These are phyloP conservation scores for Venustaconcha ellipsiformis DNA, from an alignment of 1,140 invertebrate species.

Conservation along the genomic window DNA sequence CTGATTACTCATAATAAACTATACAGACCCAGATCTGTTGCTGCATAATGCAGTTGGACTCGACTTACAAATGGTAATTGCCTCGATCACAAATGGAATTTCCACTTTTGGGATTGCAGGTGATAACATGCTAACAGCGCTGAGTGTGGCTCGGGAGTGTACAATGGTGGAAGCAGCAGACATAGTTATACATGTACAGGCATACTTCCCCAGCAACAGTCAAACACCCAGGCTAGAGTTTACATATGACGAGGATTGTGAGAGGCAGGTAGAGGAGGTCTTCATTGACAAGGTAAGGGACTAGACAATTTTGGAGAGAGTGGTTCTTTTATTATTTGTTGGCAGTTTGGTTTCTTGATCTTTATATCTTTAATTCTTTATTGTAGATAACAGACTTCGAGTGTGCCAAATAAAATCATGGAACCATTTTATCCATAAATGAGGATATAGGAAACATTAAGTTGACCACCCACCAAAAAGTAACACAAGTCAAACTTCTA, in stretches of 20 bases:
- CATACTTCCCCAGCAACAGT: constrained; percentile 45
- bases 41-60: too few species aligned
- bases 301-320: not conserved
- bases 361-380: not conserved
- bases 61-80: too few species aligned
- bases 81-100: too few species aligned
- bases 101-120: constrained; percentile 42
- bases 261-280: constrained; percentile 32
- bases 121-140: constrained; percentile 96
- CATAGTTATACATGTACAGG: constrained; percentile 79
- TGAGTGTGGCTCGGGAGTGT: constrained; percentile 96
- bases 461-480: too few species aligned
- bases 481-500: too few species aligned
- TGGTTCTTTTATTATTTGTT: not conserved
- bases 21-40: too few species aligned
- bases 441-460: not conserved
- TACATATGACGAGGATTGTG: not conserved
- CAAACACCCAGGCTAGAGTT: constrained; percentile 9
- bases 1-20: too few species aligned
- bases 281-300: constrained; percentile 16
- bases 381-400: not conserved
- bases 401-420: not conserved
- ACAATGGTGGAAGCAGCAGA: constrained; percentile 84
- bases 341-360: too few species aligned
- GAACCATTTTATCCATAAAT: not conserved